Conservation (phyloP, 2,888 invertebrate genomes). For the Pristionchus entomophagus region DNA sequence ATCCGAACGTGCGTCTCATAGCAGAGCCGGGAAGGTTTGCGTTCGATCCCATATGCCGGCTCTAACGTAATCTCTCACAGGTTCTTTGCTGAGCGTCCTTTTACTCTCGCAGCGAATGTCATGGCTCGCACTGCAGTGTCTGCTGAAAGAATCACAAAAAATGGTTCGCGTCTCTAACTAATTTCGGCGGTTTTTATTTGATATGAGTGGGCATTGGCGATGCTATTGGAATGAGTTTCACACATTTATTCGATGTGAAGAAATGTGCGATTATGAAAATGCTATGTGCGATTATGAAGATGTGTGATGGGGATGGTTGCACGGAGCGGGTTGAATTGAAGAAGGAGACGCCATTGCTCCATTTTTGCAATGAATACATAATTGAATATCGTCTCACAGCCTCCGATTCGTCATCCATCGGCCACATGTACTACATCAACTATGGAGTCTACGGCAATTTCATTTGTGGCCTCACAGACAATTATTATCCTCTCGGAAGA, state of each 20-base stretch:
- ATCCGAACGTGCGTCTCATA: background rate
- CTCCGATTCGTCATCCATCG: constrained; percentile 57
- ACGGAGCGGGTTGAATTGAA: too few species aligned
- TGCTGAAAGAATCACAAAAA: constrained; percentile 67
- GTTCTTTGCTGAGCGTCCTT: constrained; percentile 94
- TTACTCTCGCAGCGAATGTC: constrained; percentile 90
- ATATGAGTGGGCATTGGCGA: too few species aligned
- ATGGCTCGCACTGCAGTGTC: constrained; percentile 85
- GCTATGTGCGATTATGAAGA: too few species aligned
- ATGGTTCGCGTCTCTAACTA: constrained; percentile 31
- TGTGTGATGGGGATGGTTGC: too few species aligned
- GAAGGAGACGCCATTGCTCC: too few species aligned
- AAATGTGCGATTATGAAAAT: too few species aligned
- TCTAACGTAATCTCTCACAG: constrained; percentile 21
- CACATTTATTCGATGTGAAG: too few species aligned
- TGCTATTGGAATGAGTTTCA: too few species aligned
- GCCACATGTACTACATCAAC: constrained; percentile 95
- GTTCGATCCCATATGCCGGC: background rate
- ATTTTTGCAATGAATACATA: background rate
- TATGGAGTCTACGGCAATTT: constrained; percentile 99
- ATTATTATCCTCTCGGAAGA: constrained; percentile 85
- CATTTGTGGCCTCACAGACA: constrained; percentile 95
- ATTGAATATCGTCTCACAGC: constrained; percentile 32
- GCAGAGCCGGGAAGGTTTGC: background rate
- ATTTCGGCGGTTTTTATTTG: background rate